Percentiles rank a stretch among this genome's conserved stretches.
phyloP scores from a whole-genome alignment of 2,113 vertebrate species.

The Pipra filicauda region DNA sequence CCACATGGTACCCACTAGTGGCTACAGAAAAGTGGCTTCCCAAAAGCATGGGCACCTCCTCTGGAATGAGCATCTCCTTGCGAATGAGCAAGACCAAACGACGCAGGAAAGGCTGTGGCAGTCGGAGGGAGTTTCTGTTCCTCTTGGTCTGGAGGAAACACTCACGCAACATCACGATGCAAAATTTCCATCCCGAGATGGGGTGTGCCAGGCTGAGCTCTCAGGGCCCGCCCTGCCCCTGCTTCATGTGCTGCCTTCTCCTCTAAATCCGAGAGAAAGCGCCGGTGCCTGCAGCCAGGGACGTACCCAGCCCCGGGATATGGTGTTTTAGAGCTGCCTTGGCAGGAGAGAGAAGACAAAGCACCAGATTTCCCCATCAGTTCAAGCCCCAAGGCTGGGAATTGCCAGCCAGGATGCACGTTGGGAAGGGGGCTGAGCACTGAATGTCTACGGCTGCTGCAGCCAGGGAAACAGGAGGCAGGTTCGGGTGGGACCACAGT shows the following conservation, averaged over 20 bases:
- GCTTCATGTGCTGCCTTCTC: background rate
- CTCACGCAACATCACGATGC: background rate
- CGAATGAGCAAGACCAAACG: background rate
- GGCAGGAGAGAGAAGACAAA: background rate
- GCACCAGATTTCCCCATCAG: background rate
- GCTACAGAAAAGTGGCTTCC: accelerated
- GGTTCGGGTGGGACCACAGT: accelerated
- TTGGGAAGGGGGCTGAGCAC: background rate
- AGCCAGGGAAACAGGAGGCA: background rate
- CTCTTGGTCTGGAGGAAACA: background rate
- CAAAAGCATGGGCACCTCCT: background rate
- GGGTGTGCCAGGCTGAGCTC: background rate
- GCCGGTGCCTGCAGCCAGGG: background rate
- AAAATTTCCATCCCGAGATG: accelerated
- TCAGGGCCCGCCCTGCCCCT: background rate
- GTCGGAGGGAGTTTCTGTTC: background rate
- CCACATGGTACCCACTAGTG: accelerated
- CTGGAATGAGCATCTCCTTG: accelerated
- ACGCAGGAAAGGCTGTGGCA: accelerated
- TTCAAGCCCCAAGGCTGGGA: background rate
- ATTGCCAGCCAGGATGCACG: accelerated
- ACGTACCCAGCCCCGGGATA: background rate
- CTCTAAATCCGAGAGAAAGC: background rate
- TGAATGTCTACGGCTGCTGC: background rate
- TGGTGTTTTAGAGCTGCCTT: background rate